Evolutionary conservation across 2,797 vertebrate genomes (phyloP).

Genomic region (Enteromius anoplus): DNA sequence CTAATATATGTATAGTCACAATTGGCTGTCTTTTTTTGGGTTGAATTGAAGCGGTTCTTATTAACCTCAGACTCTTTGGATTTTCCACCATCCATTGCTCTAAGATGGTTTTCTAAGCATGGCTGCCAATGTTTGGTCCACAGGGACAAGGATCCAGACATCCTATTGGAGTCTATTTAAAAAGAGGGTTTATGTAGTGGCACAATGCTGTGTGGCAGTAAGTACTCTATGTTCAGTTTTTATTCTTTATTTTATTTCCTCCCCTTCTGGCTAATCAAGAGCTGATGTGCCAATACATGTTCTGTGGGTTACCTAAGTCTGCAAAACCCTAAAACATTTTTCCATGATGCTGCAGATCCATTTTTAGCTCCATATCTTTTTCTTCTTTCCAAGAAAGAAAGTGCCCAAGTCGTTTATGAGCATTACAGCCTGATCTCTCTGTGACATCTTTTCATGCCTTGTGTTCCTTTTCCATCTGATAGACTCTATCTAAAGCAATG

Average conservation of each 20-base stretch:
- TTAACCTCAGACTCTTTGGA: not conserved
- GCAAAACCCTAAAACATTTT: conserved; percentile 41
- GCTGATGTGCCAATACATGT: conserved; percentile 27
- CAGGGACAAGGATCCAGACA: conserved; percentile 39
- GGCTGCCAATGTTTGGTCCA: conserved; percentile 33
- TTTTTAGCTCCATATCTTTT: conserved; percentile 15
- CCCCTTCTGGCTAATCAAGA: not conserved
- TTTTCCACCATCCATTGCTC: not conserved
- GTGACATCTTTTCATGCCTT: conserved; percentile 5
- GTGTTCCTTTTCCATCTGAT: conserved; percentile 17
- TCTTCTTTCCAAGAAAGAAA: conserved; percentile 10
- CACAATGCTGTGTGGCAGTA: not conserved
- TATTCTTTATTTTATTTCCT: not conserved
- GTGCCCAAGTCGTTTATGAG: conserved; percentile 19
- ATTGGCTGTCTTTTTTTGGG: not conserved
- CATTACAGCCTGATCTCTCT: conserved; percentile 4
- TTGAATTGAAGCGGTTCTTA: not conserved
- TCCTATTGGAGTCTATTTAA: conserved; percentile 52
- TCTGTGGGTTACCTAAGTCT: conserved; percentile 25
- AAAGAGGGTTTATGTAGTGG: conserved; percentile 12
- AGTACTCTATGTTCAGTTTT: conserved; percentile 23
- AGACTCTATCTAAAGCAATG: conserved; percentile 43
- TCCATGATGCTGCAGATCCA: conserved; percentile 38
- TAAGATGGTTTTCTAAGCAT: conserved; percentile 16
- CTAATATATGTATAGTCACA: not conserved